Base-by-base conservation (phyloP, 2,888 invertebrate species). In the Acleris literana region DNA sequence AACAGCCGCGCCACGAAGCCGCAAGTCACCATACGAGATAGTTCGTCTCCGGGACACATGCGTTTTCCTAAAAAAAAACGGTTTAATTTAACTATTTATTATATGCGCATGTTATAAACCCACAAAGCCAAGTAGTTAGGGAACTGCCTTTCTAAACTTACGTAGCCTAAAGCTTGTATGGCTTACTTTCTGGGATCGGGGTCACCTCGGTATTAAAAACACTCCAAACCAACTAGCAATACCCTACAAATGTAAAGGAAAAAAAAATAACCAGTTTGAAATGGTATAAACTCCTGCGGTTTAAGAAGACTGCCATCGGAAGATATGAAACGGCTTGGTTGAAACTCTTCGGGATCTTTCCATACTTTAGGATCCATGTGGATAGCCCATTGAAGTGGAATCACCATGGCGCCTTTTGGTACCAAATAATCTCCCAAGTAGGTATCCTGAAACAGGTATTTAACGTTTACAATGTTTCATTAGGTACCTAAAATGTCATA, bases 31-130 rank as follows among this genome's bases (percentile, higher is more conserved):
- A 96, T 97, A 70, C 94, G 94, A 0, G 96, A 96, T 52, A 97
- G 84, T 77, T 97, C 97, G 69, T 97, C 97, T 0, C 97, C 97
- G 0, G 97, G 94, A 79, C 97, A 97, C 94, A 96, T 95, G 43
- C 97, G 94, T 81, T 97, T 97, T 20, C 97, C 97, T 97, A 75
- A 16, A 87, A 73, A 9, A 39, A 13, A 33, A 29, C 7, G 13
- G 11, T 33, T 13, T 9, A 39, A 4, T 13, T 39, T 13, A 39
- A 39, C 4, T 3, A 1, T 33, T 33, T 9, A 0, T 2, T 33
- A 33, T 3, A 33, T 33, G 13, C 13, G 4, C 39, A 4, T 3
- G 11, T 1, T 11, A 33, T 3, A 11, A 33, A 33, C 33, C 11
- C 11, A 6, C 11, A 11, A 11, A 33, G 3, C 33, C 33, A 33